A percentile compares a stretch with the other conserved stretches of the same genome.
phyloP scores from a whole-genome alignment of 2,113 vertebrate genomes.

The Sapayoa aenigma region DNA sequence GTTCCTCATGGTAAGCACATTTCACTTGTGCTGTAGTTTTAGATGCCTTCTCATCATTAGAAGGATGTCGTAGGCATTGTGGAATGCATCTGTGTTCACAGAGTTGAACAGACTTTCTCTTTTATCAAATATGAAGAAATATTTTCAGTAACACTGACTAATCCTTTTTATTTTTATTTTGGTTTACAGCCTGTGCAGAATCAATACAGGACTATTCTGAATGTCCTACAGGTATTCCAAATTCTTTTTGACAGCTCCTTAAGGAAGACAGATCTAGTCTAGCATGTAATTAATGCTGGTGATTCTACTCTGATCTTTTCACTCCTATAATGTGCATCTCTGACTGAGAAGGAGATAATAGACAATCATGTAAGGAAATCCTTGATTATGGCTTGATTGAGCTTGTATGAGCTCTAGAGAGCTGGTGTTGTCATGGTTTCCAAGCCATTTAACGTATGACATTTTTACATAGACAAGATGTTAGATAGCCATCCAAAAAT shows the following conservation, averaged over 20 bases:
- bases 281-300: slow-evolving; percentile 68
- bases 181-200: not conserved
- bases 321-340: slow-evolving; percentile 59
- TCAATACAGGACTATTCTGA: not conserved
- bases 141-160: not conserved
- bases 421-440: slow-evolving; percentile 73
- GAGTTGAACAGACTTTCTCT: not conserved
- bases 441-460: slow-evolving; percentile 28
- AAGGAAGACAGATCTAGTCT: slow-evolving; percentile 49
- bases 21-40: not conserved
- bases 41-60: not conserved
- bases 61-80: not conserved
- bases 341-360: slow-evolving; percentile 73
- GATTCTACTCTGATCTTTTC: slow-evolving; percentile 64
- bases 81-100: not conserved
- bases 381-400: slow-evolving; percentile 77
- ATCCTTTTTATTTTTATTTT: not conserved
- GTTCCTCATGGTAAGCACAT: not conserved
- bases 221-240: not conserved
- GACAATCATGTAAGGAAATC: slow-evolving; percentile 74
- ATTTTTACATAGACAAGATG: slow-evolving; percentile 56
- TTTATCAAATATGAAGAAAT: not conserved
- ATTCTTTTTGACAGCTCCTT: slow-evolving; percentile 35
- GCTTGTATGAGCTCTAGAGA: slow-evolving; percentile 67
- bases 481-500: slow-evolving; percentile 65